phyloP scores from a whole-genome alignment of 1,140 invertebrate species.

The Anthonomus grandis region DNA sequence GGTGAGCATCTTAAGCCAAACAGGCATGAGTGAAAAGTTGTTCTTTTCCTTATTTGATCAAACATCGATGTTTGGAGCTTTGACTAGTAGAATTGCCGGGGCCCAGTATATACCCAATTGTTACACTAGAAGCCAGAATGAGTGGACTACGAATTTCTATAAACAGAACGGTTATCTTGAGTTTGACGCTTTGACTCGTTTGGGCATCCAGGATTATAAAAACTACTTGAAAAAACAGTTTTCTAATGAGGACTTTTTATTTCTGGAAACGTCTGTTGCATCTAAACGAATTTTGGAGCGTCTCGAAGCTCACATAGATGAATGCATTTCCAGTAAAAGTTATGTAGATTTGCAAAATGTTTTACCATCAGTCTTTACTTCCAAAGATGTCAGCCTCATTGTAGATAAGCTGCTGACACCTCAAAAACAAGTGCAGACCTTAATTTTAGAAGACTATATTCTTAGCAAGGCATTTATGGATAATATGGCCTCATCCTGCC shows the following conservation, averaged over 20 bases:
- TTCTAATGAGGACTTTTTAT: slow-evolving; percentile 66
- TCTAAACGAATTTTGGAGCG: slow-evolving; percentile 72
- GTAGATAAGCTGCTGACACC: slow-evolving; percentile 62
- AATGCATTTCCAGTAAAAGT: slow-evolving; percentile 68
- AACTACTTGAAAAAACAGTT: slow-evolving; percentile 78
- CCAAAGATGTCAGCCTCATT: slow-evolving; percentile 71
- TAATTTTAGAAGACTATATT: slow-evolving; percentile 55
- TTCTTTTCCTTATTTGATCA: slow-evolving; percentile 72
- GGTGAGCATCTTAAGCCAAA: slow-evolving; percentile 74
- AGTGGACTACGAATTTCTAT: slow-evolving; percentile 91
- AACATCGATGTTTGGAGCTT: slow-evolving; percentile 68
- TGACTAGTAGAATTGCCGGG: slow-evolving; percentile 75
- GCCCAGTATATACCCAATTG: slow-evolving; percentile 85
- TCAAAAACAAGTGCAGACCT: slow-evolving; percentile 50
- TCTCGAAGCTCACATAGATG: slow-evolving; percentile 80
- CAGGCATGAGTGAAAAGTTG: slow-evolving; percentile 77
- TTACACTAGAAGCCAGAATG: slow-evolving; percentile 76
- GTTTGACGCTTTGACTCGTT: slow-evolving; percentile 81
- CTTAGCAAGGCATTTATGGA: slow-evolving; percentile 67
- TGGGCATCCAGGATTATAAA: slow-evolving; percentile 85
- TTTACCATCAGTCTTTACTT: slow-evolving; percentile 75
- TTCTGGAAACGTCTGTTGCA: slow-evolving; percentile 75
- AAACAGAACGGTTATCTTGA: slow-evolving; percentile 94
- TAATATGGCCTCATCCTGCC: slow-evolving; percentile 65
- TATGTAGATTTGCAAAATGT: slow-evolving; percentile 78